Percentiles rank a stretch among this genome's conserved stretches.
Conservation (phyloP, 2,888 invertebrate genomes). For the Tipula unca region DNA sequence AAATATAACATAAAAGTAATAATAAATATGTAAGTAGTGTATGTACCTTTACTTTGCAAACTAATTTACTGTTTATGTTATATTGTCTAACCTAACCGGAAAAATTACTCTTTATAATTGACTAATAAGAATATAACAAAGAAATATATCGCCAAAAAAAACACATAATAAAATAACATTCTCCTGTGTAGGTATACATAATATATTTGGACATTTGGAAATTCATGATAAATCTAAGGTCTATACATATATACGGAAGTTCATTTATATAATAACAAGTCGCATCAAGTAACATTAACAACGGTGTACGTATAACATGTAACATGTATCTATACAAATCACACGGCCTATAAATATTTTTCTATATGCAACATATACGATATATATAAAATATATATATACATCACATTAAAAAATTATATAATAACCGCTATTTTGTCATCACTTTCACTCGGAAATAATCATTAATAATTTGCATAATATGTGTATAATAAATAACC, state of each 20-base stretch:
- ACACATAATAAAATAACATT: not conserved
- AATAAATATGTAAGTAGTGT: not conserved
- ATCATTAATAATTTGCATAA: not conserved
- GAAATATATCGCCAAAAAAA: not conserved
- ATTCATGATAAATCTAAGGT: not conserved
- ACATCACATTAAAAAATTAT: no score
- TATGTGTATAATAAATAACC: not conserved
- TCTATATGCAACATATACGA: not conserved
- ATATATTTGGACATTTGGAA: not conserved
- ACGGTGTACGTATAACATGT: not conserved
- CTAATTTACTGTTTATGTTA: not conserved
- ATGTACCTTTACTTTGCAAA: not conserved
- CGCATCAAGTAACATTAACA: not conserved
- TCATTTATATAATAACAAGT: not conserved
- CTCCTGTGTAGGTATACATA: not conserved
- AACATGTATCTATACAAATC: not conserved
- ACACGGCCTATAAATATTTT: not conserved
- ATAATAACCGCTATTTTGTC: not conserved
- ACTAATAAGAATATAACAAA: not conserved
- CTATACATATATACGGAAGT: not conserved
- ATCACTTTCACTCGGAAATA: constrained; percentile 8
- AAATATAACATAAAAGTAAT: not conserved
- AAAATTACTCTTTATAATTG: not conserved
- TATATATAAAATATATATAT: no score
- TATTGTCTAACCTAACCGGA: not conserved